These are phyloP conservation scores for Athene cunicularia DNA, from an alignment of 2,113 vertebrate species.

Conservation along the genomic window DNA sequence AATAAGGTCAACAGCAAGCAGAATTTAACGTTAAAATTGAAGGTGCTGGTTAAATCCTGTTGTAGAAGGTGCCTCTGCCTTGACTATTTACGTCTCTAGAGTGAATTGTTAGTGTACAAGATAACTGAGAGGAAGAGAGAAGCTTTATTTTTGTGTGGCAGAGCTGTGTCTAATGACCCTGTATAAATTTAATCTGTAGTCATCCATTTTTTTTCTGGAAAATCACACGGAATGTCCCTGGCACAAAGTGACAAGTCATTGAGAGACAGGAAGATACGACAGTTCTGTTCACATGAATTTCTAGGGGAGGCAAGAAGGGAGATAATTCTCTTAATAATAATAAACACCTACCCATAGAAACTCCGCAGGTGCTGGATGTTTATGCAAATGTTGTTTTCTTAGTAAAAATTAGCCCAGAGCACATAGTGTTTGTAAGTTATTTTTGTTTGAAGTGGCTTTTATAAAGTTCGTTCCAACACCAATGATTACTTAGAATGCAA, in stretches of 20 bases:
- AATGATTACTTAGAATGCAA: constrained; percentile 27
- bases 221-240: background rate
- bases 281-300: background rate
- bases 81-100: background rate
- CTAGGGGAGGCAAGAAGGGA: background rate
- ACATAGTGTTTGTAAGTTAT: background rate
- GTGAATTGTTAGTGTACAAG: background rate
- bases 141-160: background rate
- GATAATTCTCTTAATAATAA: background rate
- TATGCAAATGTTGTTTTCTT: constrained; percentile 47
- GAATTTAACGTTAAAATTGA: background rate
- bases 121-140: background rate
- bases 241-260: background rate
- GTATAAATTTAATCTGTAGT: background rate
- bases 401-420: constrained; percentile 50
- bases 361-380: constrained; percentile 1
- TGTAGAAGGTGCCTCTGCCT: background rate
- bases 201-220: background rate
- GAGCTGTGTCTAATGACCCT: background rate
- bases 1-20: background rate
- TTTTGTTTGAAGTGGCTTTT: constrained; percentile 66
- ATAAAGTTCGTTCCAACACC: constrained; percentile 9
- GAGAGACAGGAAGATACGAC: background rate
- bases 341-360: background rate
- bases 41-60: background rate